Conservation (phyloP, 2,888 invertebrate genomes). For the Amblyjoppa proteus region DNA sequence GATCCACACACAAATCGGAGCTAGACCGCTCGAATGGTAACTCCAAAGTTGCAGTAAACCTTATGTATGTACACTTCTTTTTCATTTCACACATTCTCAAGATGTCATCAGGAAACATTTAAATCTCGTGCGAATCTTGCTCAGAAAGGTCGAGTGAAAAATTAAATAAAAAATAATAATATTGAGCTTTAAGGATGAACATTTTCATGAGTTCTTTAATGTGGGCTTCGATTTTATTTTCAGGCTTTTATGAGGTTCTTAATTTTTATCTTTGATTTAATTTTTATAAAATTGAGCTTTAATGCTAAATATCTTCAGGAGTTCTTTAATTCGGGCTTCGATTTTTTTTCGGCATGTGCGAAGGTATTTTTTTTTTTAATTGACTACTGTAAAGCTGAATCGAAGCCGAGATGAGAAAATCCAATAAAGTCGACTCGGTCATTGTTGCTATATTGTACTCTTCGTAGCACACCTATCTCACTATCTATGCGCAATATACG, state of each 20-base stretch:
- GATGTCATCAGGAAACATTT: too few species aligned
- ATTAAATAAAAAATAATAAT: too few species aligned
- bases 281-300: too few species aligned
- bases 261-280: too few species aligned
- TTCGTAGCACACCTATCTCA: not conserved
- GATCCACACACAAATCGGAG: not conserved
- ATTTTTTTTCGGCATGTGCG: not conserved
- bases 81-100: not conserved
- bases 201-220: too few species aligned
- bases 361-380: not conserved
- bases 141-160: too few species aligned
- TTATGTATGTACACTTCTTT: not conserved
- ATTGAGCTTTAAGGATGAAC: too few species aligned
- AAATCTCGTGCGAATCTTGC: too few species aligned
- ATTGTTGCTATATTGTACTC: not conserved
- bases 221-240: too few species aligned
- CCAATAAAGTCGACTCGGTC: constrained; percentile 7
- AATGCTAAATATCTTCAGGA: not conserved
- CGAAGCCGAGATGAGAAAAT: not conserved
- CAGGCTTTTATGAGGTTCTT: too few species aligned
- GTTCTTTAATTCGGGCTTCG: not conserved
- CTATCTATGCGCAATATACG: constrained; percentile 13
- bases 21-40: not conserved
- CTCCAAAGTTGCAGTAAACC: not conserved
- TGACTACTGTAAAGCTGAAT: not conserved